Conservation (phyloP, 2,113 vertebrate genomes). For the Myotis yumanensis region DNA sequence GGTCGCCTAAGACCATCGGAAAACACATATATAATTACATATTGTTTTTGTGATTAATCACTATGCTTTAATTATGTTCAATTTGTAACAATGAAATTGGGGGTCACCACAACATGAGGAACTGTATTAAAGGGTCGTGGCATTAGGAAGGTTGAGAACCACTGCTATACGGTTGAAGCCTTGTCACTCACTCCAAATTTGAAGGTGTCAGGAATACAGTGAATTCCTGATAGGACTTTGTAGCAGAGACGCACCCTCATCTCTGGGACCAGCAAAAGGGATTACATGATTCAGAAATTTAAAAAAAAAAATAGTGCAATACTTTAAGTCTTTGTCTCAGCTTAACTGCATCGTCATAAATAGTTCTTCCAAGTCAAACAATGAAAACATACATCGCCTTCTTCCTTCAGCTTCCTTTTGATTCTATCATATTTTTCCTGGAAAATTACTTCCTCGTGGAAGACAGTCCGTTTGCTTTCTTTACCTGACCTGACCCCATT, state of each 20-base stretch:
- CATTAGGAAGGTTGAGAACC: no score
- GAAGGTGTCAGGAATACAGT: background rate
- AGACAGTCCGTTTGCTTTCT: background rate
- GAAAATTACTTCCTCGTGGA: conserved; percentile 54
- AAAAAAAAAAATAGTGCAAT: background rate
- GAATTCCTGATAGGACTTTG: conserved; percentile 32
- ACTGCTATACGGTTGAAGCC: background rate
- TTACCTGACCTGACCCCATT: background rate
- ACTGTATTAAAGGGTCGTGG: no score
- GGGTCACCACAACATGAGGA: no score
- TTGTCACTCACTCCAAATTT: conserved; percentile 28
- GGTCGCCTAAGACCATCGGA: no score
- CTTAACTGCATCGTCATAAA: conserved; percentile 24
- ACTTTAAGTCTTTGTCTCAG: conserved; percentile 61
- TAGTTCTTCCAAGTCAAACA: background rate
- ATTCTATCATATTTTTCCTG: conserved; percentile 34
- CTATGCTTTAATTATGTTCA: no score
- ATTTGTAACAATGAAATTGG: no score
- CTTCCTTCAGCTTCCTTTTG: conserved; percentile 22
- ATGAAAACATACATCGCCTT: background rate
- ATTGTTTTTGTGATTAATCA: no score
- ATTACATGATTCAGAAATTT: background rate
- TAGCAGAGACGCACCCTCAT: conserved; percentile 16
- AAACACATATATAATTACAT: no score
- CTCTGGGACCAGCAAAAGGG: background rate